Conservation (phyloP, 30 jellyfish, hydroid and myxozoan genomes). For the Sanderia malayensis region DNA sequence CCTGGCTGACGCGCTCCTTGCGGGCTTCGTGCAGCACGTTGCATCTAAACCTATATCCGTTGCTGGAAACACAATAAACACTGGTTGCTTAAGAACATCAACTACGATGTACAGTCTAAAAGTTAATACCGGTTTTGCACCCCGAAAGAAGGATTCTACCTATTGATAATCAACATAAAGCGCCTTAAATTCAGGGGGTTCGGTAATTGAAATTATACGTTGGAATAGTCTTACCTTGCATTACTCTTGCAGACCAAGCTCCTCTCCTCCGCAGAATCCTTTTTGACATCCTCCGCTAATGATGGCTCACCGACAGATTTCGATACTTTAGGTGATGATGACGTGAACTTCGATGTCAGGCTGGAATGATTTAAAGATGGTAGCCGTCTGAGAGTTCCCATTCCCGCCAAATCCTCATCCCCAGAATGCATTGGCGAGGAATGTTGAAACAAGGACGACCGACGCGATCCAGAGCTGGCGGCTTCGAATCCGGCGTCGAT, state of each 20-base stretch:
- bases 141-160: too few relatives aligned
- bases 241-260: constrained; percentile 68
- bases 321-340: not conserved
- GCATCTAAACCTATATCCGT: constrained; percentile 59
- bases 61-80: constrained; percentile 55
- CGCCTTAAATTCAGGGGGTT: too few relatives aligned
- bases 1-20: constrained; percentile 83
- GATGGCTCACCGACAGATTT: constrained; percentile 48
- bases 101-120: too few relatives aligned
- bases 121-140: too few relatives aligned
- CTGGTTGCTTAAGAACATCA: too few relatives aligned
- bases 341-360: constrained; percentile 19
- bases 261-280: constrained; percentile 37
- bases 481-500: constrained; percentile 47
- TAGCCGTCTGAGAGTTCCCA: constrained; percentile 33
- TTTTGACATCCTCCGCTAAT: not conserved
- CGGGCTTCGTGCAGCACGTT: constrained; percentile 52
- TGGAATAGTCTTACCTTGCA: constrained; percentile 43
- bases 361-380: constrained; percentile 53
- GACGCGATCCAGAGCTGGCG: constrained; percentile 13
- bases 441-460: constrained; percentile 8
- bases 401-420: constrained; percentile 46
- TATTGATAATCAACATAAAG: too few relatives aligned
- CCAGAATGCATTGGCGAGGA: constrained; percentile 41
- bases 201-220: too few relatives aligned